A percentile compares a stretch with the other conserved stretches of the same genome.
phyloP scores from a whole-genome alignment of 2,888 invertebrate species.

The Caenorhabditis drosophilae region DNA sequence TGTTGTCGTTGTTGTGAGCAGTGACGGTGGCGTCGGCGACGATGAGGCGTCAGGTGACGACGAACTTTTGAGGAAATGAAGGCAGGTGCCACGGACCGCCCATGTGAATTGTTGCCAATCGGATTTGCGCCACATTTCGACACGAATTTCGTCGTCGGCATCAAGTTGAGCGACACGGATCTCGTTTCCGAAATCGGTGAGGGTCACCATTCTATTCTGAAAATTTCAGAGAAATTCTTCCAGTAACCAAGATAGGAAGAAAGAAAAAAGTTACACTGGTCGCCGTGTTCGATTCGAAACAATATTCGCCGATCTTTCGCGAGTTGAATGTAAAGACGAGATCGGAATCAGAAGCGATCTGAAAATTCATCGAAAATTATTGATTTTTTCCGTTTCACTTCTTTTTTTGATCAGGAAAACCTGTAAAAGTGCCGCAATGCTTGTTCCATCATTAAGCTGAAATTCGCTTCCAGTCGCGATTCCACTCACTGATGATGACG shows the following conservation, averaged over 20 bases:
- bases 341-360: conserved; percentile 55
- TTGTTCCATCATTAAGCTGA: conserved; percentile 41
- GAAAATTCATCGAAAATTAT: conserved; percentile 2
- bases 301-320: conserved; percentile 48
- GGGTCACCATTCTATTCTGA: conserved; percentile 50
- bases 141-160: conserved; percentile 45
- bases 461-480: conserved; percentile 39
- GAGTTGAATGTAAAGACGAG: conserved; percentile 53
- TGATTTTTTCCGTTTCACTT: background rate
- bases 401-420: no score
- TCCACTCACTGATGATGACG: conserved; percentile 43
- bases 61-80: conserved; percentile 51
- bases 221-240: no score
- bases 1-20: no score
- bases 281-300: conserved; percentile 43
- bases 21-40: no score
- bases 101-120: conserved; percentile 59
- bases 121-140: conserved; percentile 52
- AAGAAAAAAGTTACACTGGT: conserved; percentile 32
- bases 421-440: conserved; percentile 44
- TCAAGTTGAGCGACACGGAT: conserved; percentile 45
- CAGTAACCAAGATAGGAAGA: no score
- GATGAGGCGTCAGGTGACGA: no score
- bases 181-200: conserved; percentile 48
- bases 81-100: conserved; percentile 55